Percentiles rank a stretch among this genome's conserved stretches.
phyloP scores from a whole-genome alignment of 2,113 vertebrate species.

The Melanerpes aurifrons region DNA sequence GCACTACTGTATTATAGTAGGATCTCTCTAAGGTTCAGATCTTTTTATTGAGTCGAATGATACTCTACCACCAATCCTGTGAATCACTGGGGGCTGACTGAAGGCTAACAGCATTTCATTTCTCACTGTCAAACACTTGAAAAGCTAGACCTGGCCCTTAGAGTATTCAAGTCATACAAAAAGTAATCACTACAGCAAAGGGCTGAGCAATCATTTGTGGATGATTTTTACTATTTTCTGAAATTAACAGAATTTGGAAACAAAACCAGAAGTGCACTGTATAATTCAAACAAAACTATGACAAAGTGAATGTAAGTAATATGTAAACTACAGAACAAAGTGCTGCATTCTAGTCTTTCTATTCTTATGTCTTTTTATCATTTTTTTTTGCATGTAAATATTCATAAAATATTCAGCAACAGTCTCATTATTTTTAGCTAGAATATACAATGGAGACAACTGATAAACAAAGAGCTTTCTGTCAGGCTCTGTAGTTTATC shows the following conservation, averaged over 20 bases:
- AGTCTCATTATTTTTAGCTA: constrained; percentile 31
- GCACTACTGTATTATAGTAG: background rate
- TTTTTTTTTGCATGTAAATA: constrained; percentile 46
- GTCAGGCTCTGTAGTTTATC: background rate
- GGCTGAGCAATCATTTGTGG: background rate
- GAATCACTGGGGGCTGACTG: background rate
- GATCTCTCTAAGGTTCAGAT: background rate
- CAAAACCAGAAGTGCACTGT: background rate
- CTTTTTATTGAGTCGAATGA: background rate
- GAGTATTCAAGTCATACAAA: background rate
- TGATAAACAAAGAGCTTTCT: background rate
- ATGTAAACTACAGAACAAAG: constrained; percentile 53
- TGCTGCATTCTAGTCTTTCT: background rate
- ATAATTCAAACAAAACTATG: constrained; percentile 37
- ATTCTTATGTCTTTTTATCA: constrained; percentile 18
- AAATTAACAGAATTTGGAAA: constrained; percentile 17
- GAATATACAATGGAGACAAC: background rate
- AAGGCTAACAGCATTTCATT: background rate
- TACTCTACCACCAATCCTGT: background rate
- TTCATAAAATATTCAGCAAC: constrained; percentile 55
- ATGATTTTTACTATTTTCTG: background rate
- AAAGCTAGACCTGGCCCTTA: background rate
- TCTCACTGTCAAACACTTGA: background rate
- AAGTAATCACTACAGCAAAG: background rate
- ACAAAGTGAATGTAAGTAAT: constrained; percentile 46